These are phyloP conservation scores for Halcyon leucocephala DNA, from an alignment of 2,797 vertebrate species.

Conservation along the genomic window DNA sequence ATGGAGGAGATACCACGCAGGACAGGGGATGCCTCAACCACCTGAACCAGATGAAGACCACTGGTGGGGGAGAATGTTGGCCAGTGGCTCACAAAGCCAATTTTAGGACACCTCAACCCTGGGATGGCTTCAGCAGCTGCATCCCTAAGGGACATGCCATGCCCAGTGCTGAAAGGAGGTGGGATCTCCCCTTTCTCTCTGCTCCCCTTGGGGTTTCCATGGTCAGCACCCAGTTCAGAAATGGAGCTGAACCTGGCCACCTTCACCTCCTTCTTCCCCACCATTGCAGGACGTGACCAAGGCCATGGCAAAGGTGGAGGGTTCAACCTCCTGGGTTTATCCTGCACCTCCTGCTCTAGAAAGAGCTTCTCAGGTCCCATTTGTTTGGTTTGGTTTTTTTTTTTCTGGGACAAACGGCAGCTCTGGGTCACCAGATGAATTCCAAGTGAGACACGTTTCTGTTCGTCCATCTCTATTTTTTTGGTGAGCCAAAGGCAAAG, in stretches of 20 bases:
- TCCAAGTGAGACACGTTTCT: background rate
- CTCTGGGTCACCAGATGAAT: background rate
- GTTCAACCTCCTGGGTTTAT: background rate
- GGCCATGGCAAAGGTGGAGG: background rate
- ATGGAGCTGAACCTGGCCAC: too few relatives aligned
- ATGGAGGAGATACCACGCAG: background rate
- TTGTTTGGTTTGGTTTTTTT: background rate
- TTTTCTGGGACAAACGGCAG: background rate
- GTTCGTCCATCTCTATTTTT: background rate
- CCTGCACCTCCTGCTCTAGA: background rate
- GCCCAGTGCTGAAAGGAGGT: background rate
- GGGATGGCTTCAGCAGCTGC: background rate
- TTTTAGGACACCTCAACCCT: background rate
- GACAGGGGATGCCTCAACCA: background rate
- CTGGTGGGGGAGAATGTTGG: accelerated
- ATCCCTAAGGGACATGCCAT: background rate
- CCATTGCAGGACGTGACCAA: background rate
- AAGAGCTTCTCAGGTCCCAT: background rate
- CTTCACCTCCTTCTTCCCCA: accelerated
- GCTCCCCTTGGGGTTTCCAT: background rate
- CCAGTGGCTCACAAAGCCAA: background rate
- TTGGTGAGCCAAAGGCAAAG: constrained; percentile 35
- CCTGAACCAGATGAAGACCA: background rate
- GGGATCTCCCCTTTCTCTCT: background rate
- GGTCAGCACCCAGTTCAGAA: too few relatives aligned